Evolutionary conservation across 2,888 invertebrate genomes (phyloP), one percentile per base, ranked within the genome.

Genomic region (Drosophila nigritarsus): DNA sequence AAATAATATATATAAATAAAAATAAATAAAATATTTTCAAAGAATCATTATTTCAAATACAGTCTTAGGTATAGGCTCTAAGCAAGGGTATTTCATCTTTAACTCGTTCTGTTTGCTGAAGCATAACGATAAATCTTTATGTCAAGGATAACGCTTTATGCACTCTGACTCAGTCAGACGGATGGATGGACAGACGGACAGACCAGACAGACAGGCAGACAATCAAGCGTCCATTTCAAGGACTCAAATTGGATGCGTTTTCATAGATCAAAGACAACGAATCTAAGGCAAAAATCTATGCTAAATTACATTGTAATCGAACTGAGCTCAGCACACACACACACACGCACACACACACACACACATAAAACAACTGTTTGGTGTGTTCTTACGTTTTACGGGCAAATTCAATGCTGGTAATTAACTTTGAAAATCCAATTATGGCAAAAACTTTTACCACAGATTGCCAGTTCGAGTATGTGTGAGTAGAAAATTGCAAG

Each of bases 341-440:
- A 36, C n/a, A 50, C 24, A 24, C 1, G 24, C 24, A 24, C 24
- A 24, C 24, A 24, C 38, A 48, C 51, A 49, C 18, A 42, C 7
- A 27, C 38, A 64, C 50, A 38, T n/a, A n/a, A n/a, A 29, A 48
- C 60, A 51, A 63, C 59, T 73, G 75, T 51, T 63, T 62, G 62
- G 68, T 70, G 69, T 72, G 64, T 73, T 88, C 89, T 83, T 86
- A 75, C 81, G 72, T 88, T 88, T 88, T 90, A 85, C 71, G 75
- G 73, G 74, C 84, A 90, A 84, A 87, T 87, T 89, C 87, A 87
- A 90, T 86, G 89, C 84, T 83, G 91, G 90, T 91, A 90, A 91
- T 90, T 90, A 90, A 90, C 90, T 86, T 88, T 82, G 87, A 89
- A 85, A 90, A 91, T 90, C 91, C 91, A 90, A 91, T 90, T 90